Evolutionary conservation across 2,113 vertebrate genomes (phyloP).

Genomic region (Dasyornis broadbenti): DNA sequence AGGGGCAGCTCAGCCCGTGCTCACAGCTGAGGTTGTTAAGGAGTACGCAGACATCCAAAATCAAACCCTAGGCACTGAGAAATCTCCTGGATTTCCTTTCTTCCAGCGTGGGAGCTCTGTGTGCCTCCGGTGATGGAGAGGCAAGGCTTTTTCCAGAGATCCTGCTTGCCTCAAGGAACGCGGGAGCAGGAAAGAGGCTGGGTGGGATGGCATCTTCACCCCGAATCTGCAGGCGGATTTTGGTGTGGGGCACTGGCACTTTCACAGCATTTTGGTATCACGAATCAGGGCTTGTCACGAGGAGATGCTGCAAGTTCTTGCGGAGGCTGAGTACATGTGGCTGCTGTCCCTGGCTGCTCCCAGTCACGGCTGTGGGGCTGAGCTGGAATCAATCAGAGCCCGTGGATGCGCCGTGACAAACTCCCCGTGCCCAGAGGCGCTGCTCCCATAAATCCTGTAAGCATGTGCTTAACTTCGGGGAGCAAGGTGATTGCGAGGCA

Average conservation of each 20-base stretch:
- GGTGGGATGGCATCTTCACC: background rate
- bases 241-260: background rate
- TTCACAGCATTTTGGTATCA: background rate
- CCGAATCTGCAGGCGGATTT: rapidly evolving
- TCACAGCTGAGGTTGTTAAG: background rate
- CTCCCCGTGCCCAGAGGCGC: background rate
- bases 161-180: background rate
- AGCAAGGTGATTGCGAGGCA: background rate
- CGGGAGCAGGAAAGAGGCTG: background rate
- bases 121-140: background rate
- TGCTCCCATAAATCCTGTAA: background rate
- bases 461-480: background rate
- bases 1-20: background rate
- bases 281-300: background rate
- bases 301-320: background rate
- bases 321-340: background rate
- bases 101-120: background rate
- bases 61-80: background rate
- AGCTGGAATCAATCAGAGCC: background rate
- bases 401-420: rapidly evolving
- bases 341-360: background rate
- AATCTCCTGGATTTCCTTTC: background rate
- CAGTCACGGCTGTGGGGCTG: background rate
- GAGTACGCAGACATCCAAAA: background rate
- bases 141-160: background rate